Evolutionary conservation across 2,888 invertebrate species (phyloP).

Genomic region (Pediacus dermestoides): DNA sequence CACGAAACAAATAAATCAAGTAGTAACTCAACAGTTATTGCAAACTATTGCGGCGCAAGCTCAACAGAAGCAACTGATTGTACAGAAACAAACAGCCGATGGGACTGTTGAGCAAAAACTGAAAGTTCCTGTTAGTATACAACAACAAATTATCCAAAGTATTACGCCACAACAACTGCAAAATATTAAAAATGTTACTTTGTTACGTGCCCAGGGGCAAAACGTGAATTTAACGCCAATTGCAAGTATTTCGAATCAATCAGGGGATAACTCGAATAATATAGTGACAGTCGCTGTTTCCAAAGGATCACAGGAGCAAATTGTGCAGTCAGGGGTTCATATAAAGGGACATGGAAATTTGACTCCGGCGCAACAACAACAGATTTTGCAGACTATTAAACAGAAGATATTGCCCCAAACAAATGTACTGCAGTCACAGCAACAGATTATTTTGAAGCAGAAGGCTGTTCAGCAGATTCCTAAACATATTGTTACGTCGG

Average conservation of each 20-base stretch:
- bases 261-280: constrained; percentile 20
- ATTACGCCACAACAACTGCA: constrained; percentile 45
- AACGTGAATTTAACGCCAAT: constrained; percentile 20
- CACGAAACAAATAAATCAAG: constrained; percentile 32
- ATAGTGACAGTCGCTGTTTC: constrained; percentile 33
- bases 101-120: constrained; percentile 27
- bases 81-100: constrained; percentile 26
- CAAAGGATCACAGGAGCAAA: constrained; percentile 26
- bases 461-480: constrained; percentile 31
- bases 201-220: constrained; percentile 37
- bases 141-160: constrained; percentile 43
- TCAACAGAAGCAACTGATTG: constrained; percentile 31
- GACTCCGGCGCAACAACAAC: constrained; percentile 49
- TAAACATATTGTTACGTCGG: constrained; percentile 19
- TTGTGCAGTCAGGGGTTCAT: constrained; percentile 34
- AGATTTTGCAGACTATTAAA: constrained; percentile 50
- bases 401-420: constrained; percentile 47
- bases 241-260: constrained; percentile 6
- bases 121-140: constrained; percentile 30
- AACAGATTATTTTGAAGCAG: constrained; percentile 53
- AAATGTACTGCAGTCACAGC: constrained; percentile 40
- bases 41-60: constrained; percentile 42
- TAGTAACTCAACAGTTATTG: constrained; percentile 42
- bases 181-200: constrained; percentile 46
- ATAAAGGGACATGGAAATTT: constrained; percentile 40